Conservation (phyloP, 2,797 vertebrate species). For the Ctenosaura bakeri region DNA sequence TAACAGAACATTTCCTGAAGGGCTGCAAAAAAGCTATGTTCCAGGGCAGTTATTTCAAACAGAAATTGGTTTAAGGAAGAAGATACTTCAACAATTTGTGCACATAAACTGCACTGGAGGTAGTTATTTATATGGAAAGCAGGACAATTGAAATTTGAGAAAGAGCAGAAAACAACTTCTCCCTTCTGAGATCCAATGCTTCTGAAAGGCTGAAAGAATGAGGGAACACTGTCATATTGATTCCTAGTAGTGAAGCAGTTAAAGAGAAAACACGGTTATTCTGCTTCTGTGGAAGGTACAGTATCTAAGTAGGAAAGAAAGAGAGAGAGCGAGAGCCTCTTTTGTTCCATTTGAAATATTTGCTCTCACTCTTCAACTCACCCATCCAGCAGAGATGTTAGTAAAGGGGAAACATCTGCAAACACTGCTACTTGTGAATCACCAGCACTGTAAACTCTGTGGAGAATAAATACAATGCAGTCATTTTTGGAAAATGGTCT, state of each 20-base stretch:
- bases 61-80: background rate
- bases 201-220: background rate
- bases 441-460: conserved; percentile 84
- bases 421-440: conserved; percentile 86
- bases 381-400: conserved; percentile 89
- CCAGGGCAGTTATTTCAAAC: conserved; percentile 1
- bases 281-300: background rate
- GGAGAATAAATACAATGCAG: background rate
- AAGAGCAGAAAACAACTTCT: background rate
- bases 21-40: conserved; percentile 31
- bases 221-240: background rate
- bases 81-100: background rate
- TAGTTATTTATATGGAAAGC: background rate
- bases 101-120: conserved; percentile 14
- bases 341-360: background rate
- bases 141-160: background rate
- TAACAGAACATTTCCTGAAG: conserved; percentile 54
- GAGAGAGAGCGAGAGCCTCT: background rate
- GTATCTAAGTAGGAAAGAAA: background rate
- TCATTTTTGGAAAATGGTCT: conserved; percentile 11
- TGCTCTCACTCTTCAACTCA: conserved; percentile 72
- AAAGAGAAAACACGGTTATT: background rate
- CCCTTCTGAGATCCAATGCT: background rate
- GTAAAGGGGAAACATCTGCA: conserved; percentile 85
- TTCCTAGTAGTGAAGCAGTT: background rate